Percentiles rank a stretch among this genome's conserved stretches.
phyloP scores from a whole-genome alignment of 2,113 vertebrate species.

The Elgaria multicarinata region DNA sequence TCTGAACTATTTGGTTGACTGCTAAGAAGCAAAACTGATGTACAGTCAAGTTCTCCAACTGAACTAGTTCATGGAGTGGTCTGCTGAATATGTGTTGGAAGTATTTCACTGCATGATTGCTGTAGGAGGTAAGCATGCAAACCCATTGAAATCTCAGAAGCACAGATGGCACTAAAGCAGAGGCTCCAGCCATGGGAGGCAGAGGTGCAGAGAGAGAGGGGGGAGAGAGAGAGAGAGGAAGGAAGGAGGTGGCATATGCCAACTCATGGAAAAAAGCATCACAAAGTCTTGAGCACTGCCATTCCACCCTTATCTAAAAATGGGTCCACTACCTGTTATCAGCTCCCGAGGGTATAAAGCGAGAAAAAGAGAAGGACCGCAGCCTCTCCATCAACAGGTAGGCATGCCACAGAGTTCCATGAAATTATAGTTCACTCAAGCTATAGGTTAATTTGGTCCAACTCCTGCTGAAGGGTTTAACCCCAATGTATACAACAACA shows the following conservation, averaged over 20 bases:
- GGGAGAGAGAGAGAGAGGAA: too few species aligned
- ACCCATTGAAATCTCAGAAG: constrained; percentile 1
- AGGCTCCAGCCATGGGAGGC: constrained; percentile 17
- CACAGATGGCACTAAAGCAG: constrained; percentile 45
- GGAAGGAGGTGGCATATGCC: background rate
- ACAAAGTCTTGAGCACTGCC: background rate
- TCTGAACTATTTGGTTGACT: background rate
- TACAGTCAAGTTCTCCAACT: background rate
- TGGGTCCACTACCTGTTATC: too few species aligned
- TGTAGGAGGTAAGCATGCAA: constrained; percentile 1
- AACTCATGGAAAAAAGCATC: background rate
- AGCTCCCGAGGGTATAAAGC: background rate
- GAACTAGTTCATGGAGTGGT: background rate
- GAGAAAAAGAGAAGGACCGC: background rate
- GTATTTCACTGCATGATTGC: background rate
- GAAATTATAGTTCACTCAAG: background rate
- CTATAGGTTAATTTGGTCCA: background rate
- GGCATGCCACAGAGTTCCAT: background rate
- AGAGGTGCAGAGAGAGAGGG: background rate
- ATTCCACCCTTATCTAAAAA: background rate
- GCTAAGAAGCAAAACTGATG: constrained; percentile 1
- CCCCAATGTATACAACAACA: background rate
- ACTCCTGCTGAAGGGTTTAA: background rate
- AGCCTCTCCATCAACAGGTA: background rate
- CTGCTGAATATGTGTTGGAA: background rate